Base-by-base conservation (phyloP, 2,797 vertebrate species). In the Sebastes ruberrimus region DNA sequence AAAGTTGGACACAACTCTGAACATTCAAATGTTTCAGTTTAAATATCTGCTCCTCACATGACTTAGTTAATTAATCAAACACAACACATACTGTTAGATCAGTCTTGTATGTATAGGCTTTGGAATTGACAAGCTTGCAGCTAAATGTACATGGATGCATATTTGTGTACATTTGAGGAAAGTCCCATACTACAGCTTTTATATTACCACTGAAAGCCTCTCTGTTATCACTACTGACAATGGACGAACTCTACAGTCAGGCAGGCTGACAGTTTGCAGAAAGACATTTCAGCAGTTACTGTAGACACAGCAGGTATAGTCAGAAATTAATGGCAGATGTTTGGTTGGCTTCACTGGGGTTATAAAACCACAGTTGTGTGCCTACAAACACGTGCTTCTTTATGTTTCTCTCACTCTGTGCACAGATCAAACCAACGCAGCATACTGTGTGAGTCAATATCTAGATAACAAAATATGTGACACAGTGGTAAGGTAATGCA, bases 401-500 rank as follows among this genome's bases (percentile, higher is more conserved):
- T 28, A 13, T 32, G 38, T 42, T 42, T 59, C 0, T 57, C 42
- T 60, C 20, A 10, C 4, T 75, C 33, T 59, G 1, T 62, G 28
- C 30, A 74, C 22, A 22, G 32, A 64, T 14, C n/a, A 81, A 68
- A 81, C 75, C 32, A 74, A 62, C 3, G 1, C 25, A 49, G 25
- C 6, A 67, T 18, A 20, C 22, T 30, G 7, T 32, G 3, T 2
- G 42, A 30, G 6, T 66, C 25, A 32, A 28, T 84, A 55, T 82
- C 25, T 22, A 69, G 60, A 59, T 64, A 78, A 82, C 27, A 62
- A 61, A 77, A 73, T 64, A 59, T 67, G 74, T 77, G 83, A 75
- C 74, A 81, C 53, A 65, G 80, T 72, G 75, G 69, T 33, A 64
- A 64, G 1, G 62, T 76, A 83, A 87, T 86, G 77, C 76, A 85